Evolutionary conservation across 2,113 vertebrate species (phyloP), one percentile per base, ranked within the genome.

Genomic region (Daphoenositta chrysoptera): DNA sequence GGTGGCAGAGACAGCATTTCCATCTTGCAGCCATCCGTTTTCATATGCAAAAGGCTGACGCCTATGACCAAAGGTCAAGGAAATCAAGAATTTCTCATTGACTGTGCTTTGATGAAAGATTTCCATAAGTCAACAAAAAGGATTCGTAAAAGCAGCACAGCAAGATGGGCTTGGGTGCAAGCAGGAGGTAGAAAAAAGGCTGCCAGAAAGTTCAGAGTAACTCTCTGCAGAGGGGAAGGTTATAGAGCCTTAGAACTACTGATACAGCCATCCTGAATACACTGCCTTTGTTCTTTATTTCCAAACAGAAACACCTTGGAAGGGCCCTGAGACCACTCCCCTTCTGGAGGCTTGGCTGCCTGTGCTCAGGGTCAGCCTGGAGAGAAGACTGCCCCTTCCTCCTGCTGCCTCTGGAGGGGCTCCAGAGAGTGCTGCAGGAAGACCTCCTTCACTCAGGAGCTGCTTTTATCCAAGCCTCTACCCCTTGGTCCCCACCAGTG

Each of bases 401-500:
- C 54, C 68, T 37, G 28, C 6, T 3, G 1, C n/a, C 26, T 44
- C 71, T 64, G 51, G 12, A 89, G 30, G 39, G 17, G 23, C 31
- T 80, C 30, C 4, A 5, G 31, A 23, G 9, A 19, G 30, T 4
- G 8, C 35, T 27, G 21, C 2, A 2, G 47, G 47, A 39, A 79
- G 15, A 26, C 0, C 2, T 15, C 28, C 19, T 45, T 66, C 66
- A 56, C 28, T 39, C 1, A 0, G 33, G 33, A 58, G 28, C 53
- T 56, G 24, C 14, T 51, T 80, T 20, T 27, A 72, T 16, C 7
- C 1, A 0, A n/a, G 26, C 23, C 17, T 65, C 61, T 30, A 9
- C 6, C 6, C 17, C 45, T 28, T 6, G 0, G 26, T 2, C 11
- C 21, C 35, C 23, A 64, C 7, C 1, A 1, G 19, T 0, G 0